A percentile compares a stretch with the other conserved stretches of the same genome.
These are phyloP conservation scores for Phalacrocorax carbo DNA, from an alignment of 2,113 vertebrate species.

Conservation along the genomic window DNA sequence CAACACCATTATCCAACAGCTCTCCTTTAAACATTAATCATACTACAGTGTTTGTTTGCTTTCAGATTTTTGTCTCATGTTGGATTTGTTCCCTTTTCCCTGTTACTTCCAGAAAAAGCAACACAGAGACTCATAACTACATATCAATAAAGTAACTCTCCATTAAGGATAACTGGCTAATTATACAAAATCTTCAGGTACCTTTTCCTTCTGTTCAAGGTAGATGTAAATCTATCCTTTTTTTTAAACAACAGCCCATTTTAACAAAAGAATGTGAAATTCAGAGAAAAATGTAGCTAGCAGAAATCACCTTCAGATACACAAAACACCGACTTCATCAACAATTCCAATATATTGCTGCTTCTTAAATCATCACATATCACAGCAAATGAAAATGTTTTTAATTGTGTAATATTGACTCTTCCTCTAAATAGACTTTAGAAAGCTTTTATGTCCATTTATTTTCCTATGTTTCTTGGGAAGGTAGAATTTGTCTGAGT, in stretches of 20 bases:
- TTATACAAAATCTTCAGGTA: not conserved
- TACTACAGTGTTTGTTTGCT: not conserved
- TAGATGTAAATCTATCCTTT: not conserved
- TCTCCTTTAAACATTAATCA: not conserved
- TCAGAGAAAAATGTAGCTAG: not conserved
- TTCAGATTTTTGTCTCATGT: not conserved
- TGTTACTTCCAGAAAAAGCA: not conserved
- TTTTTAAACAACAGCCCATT: not conserved
- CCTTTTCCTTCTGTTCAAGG: not conserved
- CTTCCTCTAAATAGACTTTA: not conserved
- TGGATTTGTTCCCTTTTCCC: not conserved
- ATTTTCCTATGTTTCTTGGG: not conserved
- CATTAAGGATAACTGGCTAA: not conserved
- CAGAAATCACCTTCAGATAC: not conserved
- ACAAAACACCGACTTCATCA: not conserved
- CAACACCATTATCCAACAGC: not conserved
- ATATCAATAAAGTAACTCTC: not conserved
- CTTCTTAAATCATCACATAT: not conserved
- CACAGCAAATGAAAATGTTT: not conserved
- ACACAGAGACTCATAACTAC: not conserved
- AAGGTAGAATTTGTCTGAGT: not conserved
- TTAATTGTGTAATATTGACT: not conserved
- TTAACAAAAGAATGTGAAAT: not conserved
- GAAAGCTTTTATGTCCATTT: not conserved
- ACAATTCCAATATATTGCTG: not conserved